A percentile compares a stretch with the other conserved stretches of the same genome.
Evolutionary conservation across 1,140 invertebrate species (phyloP).

Genomic region (Zaprionus capensis): DNA sequence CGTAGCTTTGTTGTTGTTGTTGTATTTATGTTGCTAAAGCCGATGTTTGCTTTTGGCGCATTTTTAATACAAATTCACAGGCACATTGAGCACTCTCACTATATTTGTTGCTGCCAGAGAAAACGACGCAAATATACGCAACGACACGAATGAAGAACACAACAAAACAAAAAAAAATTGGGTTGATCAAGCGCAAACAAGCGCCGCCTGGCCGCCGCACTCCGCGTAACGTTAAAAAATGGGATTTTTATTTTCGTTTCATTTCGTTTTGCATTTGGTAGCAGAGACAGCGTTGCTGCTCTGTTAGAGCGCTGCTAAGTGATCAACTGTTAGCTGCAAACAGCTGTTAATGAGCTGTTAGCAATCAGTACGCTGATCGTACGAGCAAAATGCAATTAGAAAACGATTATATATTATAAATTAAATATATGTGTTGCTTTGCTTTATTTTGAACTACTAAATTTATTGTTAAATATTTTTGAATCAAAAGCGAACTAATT

Average conservation of each 20-base stretch:
- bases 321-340: conserved; percentile 18
- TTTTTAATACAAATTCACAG: conserved; percentile 38
- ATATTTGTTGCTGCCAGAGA: background rate
- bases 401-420: background rate
- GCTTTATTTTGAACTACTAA: background rate
- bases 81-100: background rate
- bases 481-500: background rate
- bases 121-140: conserved; percentile 20
- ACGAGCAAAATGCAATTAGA: background rate
- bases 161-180: conserved; percentile 22
- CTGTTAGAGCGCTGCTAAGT: conserved; percentile 21
- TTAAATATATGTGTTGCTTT: background rate
- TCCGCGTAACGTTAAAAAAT: conserved; percentile 50
- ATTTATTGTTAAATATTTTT: background rate
- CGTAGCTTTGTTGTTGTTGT: conserved; percentile 11
- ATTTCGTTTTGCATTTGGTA: conserved; percentile 32
- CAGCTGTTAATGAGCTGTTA: background rate
- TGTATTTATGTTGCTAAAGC: conserved; percentile 10
- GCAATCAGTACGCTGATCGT: conserved; percentile 23
- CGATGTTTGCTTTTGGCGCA: conserved; percentile 43
- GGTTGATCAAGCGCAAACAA: conserved; percentile 47
- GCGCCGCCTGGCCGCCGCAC: conserved; percentile 51
- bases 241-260: conserved; percentile 38
- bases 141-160: conserved; percentile 14
- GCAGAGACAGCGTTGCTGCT: conserved; percentile 10